These are phyloP conservation scores for Ochotona curzoniae DNA, from an alignment of 2,113 vertebrate species.

Conservation along the genomic window DNA sequence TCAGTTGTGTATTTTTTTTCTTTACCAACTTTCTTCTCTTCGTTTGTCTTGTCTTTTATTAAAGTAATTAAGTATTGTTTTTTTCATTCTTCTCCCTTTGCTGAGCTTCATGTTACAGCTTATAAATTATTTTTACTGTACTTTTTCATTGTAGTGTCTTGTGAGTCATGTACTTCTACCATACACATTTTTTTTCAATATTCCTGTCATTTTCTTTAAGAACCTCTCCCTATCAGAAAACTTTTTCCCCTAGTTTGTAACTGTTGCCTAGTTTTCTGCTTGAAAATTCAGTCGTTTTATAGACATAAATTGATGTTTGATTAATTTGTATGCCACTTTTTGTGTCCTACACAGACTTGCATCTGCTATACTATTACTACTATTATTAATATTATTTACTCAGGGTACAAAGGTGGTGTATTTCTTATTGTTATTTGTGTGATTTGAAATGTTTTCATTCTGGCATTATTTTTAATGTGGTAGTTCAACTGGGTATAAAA, in stretches of 20 bases:
- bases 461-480: neutral
- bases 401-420: too few relatives aligned
- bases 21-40: neutral
- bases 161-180: neutral
- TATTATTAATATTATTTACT: too few relatives aligned
- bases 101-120: neutral
- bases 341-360: slow-evolving; percentile 95
- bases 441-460: neutral
- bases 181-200: neutral
- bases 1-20: neutral
- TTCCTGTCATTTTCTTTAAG: neutral
- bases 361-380: too few relatives aligned
- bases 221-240: neutral
- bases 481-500: neutral
- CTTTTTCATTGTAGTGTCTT: neutral
- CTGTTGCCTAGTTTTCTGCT: neutral
- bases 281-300: neutral
- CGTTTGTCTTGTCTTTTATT: neutral
- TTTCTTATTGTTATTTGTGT: too few relatives aligned
- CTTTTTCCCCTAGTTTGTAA: neutral
- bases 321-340: neutral
- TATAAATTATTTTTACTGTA: neutral
- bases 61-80: neutral
- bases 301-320: neutral
- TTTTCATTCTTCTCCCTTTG: neutral